These are phyloP conservation scores for Anas capensis DNA, from an alignment of 2,797 vertebrate species.

Conservation along the genomic window DNA sequence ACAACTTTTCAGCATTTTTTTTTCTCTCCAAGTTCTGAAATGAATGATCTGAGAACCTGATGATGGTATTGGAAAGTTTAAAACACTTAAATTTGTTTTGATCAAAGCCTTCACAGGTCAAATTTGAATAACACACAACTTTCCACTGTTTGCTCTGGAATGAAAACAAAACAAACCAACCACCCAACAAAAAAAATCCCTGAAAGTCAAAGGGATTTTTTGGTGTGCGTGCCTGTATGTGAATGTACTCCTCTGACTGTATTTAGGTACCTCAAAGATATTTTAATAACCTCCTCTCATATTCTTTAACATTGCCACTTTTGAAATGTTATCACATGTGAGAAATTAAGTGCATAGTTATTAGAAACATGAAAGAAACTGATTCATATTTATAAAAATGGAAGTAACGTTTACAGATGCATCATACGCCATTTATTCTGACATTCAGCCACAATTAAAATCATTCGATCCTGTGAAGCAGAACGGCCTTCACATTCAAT, in stretches of 20 bases:
- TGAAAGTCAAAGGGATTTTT: neutral
- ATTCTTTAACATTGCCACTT: neutral
- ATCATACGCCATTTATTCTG: neutral
- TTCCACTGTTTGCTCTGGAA: neutral
- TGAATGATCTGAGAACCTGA: neutral
- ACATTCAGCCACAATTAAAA: neutral
- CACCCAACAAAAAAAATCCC: too few relatives aligned
- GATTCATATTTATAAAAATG: conserved; percentile 8
- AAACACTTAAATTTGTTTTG: neutral
- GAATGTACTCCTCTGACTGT: neutral
- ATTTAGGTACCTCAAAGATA: neutral
- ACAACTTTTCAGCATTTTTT: neutral
- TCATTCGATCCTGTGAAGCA: neutral
- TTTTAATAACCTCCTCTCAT: neutral
- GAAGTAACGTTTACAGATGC: neutral
- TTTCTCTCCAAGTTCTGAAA: neutral
- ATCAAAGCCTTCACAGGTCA: neutral
- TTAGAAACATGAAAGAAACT: neutral
- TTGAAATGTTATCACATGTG: neutral
- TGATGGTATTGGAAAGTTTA: neutral
- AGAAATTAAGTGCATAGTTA: neutral
- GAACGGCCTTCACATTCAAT: neutral
- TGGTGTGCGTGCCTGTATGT: fast-evolving
- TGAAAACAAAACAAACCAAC: too few relatives aligned
- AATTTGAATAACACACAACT: neutral